Conservation (phyloP, 2,888 invertebrate genomes). For the Noctua pronuba region DNA sequence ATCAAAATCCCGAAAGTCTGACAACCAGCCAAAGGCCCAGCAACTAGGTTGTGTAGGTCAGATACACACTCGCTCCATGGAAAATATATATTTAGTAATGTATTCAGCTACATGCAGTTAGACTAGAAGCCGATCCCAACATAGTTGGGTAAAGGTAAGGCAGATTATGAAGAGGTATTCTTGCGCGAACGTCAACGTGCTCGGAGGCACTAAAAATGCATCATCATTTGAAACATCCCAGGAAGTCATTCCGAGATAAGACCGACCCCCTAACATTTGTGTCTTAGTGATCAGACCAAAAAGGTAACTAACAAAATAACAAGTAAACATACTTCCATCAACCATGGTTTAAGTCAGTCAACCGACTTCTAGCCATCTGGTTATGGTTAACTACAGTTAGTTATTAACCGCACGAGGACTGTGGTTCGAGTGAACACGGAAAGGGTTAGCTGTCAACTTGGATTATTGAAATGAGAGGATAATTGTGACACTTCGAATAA, state of each 20-base stretch:
- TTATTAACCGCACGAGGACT: constrained; percentile 61
- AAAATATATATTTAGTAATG: no score
- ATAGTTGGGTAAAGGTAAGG: not conserved
- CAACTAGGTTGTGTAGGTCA: not conserved
- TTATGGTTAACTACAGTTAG: constrained; percentile 60
- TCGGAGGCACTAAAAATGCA: not conserved
- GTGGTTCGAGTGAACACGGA: constrained; percentile 42
- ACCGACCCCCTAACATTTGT: not conserved
- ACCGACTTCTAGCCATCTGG: constrained; percentile 32
- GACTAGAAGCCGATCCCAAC: not conserved
- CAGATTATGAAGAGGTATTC: not conserved
- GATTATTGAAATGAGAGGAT: constrained; percentile 28
- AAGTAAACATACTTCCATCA: constrained; percentile 12
- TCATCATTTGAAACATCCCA: not conserved
- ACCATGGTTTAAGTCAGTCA: constrained; percentile 23
- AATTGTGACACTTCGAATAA: constrained; percentile 13
- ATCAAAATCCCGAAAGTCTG: not conserved
- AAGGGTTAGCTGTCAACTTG: constrained; percentile 41
- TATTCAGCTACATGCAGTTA: not conserved
- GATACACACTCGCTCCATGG: not conserved
- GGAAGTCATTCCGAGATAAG: not conserved
- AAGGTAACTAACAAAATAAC: not conserved
- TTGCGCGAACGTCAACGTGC: not conserved
- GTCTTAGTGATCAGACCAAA: not conserved
- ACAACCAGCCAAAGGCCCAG: not conserved